Percentiles rank a stretch among this genome's conserved stretches.
Evolutionary conservation across 2,113 vertebrate species (phyloP).

Genomic region (Numida meleagris): DNA sequence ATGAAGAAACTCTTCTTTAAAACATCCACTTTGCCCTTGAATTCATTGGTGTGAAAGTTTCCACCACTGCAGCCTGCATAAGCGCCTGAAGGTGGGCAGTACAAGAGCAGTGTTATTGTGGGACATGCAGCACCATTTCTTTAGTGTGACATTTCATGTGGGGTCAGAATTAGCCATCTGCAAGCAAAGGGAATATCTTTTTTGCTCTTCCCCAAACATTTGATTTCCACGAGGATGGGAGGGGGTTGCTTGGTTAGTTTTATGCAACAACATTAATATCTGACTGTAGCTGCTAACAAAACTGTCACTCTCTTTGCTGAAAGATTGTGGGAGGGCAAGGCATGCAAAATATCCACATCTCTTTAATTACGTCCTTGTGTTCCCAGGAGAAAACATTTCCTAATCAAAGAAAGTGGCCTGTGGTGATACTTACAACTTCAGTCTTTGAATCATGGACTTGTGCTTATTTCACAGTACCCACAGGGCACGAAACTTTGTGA

Average conservation of each 20-base stretch:
- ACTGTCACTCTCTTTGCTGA: not conserved
- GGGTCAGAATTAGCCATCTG: not conserved
- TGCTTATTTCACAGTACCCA: accelerated
- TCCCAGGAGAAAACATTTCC: not conserved
- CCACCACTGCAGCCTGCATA: not conserved
- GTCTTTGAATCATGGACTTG: not conserved
- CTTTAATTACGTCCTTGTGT: not conserved
- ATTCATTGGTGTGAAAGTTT: accelerated
- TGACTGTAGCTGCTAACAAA: not conserved
- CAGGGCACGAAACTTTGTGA: not conserved
- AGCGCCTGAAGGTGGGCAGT: not conserved
- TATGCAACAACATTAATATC: not conserved
- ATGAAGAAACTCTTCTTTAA: not conserved
- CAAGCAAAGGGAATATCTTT: not conserved
- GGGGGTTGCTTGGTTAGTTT: not conserved
- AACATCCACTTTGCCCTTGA: not conserved
- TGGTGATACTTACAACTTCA: not conserved
- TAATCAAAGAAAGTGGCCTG: not conserved
- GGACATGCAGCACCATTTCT: accelerated
- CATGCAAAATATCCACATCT: not conserved
- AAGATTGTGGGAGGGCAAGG: not conserved
- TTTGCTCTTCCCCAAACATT: not conserved
- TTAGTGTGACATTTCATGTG: not conserved
- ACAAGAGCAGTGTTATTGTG: accelerated
- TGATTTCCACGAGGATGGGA: accelerated